phyloP scores from a whole-genome alignment of 2,888 invertebrate genomes.

The Drymonia ruficornis region DNA sequence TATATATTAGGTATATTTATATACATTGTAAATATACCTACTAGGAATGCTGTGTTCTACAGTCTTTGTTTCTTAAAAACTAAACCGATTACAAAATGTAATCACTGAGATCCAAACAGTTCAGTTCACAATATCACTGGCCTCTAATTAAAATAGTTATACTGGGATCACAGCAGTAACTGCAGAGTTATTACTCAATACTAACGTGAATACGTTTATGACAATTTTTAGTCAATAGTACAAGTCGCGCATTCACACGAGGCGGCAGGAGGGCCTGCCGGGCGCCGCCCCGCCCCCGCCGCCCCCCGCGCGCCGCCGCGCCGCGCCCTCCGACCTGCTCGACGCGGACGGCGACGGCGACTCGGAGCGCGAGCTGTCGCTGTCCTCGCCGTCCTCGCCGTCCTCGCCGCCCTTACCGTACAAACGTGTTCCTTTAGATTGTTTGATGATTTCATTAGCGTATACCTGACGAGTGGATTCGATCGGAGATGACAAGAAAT shows the following conservation, averaged over 20 bases:
- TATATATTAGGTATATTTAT: no score
- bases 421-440: no score
- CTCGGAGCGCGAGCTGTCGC: neutral
- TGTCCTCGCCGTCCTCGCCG: neutral
- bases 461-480: no score
- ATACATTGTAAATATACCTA: slow-evolving; percentile 2
- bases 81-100: neutral
- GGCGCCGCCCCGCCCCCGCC: slow-evolving; percentile 6
- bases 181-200: no score
- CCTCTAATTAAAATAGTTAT: neutral
- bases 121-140: neutral
- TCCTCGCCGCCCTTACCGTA: neutral
- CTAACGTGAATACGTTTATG: no score
- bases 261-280: slow-evolving; percentile 8
- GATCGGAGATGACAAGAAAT: no score
- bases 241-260: slow-evolving; percentile 7
- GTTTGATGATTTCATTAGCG: no score
- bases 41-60: slow-evolving; percentile 20
- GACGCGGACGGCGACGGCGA: neutral
- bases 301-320: slow-evolving; percentile 41
- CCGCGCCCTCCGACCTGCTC: slow-evolving; percentile 1
- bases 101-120: slow-evolving; percentile 15
- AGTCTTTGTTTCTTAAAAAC: slow-evolving; percentile 16
- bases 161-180: no score
- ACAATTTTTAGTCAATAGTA: neutral